Percentiles rank a stretch among this genome's conserved stretches.
Conservation (phyloP, 2,113 vertebrate genomes). For the human (Homo sapiens) region GRCh38 chr13:22763501-22764000, state of each 20-base stretch:
- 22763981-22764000: neutral
- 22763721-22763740: conserved; percentile 15
- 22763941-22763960: neutral
- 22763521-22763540: neutral
- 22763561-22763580: neutral
- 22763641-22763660: neutral
- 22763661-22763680: conserved; percentile 1
- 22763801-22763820: conserved; percentile 21
- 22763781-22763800: neutral
- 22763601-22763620: neutral
- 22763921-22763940: neutral
- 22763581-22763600: neutral
- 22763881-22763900: neutral
- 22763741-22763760: conserved; percentile 24
- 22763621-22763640: neutral
- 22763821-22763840: neutral
- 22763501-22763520: neutral
- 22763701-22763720: neutral
- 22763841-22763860: neutral
- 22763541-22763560: neutral
- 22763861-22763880: neutral
- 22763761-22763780: neutral
- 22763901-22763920: neutral
- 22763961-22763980: neutral
- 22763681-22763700: neutral